phyloP scores from a whole-genome alignment of 2,797 vertebrate species.

The Molossus alvarezi region DNA sequence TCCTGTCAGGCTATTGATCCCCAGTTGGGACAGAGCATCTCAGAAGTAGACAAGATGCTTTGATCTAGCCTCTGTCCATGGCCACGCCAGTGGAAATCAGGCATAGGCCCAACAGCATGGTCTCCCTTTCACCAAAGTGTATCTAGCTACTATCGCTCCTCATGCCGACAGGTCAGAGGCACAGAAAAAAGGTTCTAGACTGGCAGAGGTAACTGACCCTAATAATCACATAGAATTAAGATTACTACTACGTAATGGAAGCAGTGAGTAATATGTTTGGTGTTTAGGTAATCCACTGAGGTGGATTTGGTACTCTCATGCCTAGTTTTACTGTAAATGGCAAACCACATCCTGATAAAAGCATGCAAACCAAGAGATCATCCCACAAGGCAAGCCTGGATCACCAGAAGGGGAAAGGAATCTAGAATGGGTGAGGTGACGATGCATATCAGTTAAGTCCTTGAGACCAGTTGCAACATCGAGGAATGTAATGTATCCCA shows the following conservation, averaged over 20 bases:
- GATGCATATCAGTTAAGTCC: neutral
- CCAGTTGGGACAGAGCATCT: neutral
- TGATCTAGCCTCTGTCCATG: neutral
- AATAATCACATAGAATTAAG: neutral
- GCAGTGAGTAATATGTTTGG: neutral
- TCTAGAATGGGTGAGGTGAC: neutral
- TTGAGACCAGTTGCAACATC: neutral
- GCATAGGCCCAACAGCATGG: neutral
- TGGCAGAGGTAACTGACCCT: neutral
- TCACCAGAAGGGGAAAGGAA: neutral
- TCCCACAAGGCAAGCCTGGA: neutral
- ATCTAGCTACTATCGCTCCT: neutral
- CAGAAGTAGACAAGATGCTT: neutral
- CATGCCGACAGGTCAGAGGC: neutral
- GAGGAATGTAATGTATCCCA: neutral
- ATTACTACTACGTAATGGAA: too few species aligned
- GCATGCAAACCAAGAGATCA: neutral
- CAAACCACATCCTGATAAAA: neutral
- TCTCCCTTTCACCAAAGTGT: neutral
- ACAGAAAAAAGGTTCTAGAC: neutral
- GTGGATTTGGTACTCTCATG: neutral
- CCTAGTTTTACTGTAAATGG: neutral
- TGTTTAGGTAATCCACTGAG: neutral
- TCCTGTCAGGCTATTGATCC: neutral
- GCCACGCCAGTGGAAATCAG: neutral